These are phyloP conservation scores for Aepyceros melampus DNA, from an alignment of 2,113 vertebrate species.

Conservation along the genomic window DNA sequence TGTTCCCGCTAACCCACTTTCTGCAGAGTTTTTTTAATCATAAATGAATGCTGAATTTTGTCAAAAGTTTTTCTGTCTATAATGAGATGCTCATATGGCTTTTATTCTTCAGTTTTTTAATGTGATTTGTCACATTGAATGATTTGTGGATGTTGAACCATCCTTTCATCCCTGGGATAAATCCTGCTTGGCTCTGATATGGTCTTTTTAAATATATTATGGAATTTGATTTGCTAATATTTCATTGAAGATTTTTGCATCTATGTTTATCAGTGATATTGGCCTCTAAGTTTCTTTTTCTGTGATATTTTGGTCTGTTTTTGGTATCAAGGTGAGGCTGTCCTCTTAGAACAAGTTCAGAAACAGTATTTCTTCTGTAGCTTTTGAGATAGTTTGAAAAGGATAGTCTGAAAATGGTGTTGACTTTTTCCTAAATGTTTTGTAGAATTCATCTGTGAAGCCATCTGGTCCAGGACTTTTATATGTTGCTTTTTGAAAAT, in stretches of 20 bases:
- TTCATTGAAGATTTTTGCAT: neutral
- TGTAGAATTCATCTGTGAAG: neutral
- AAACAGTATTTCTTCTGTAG: neutral
- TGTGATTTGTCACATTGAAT: neutral
- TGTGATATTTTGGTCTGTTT: neutral
- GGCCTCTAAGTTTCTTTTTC: neutral
- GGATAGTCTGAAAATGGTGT: neutral
- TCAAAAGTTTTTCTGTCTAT: neutral
- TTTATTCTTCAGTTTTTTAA: neutral
- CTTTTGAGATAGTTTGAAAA: neutral
- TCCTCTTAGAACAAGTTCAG: neutral
- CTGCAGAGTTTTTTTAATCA: neutral
- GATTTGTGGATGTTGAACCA: neutral
- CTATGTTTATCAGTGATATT: neutral
- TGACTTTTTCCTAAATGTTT: neutral
- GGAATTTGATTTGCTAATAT: neutral
- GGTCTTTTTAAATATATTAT: neutral
- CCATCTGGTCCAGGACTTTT: neutral
- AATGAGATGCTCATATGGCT: neutral
- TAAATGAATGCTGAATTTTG: neutral
- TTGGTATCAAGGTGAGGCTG: neutral
- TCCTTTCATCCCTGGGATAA: neutral
- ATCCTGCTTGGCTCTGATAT: neutral
- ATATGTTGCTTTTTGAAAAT: neutral
- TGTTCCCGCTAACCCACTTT: neutral